phyloP scores from a whole-genome alignment of 2,113 vertebrate genomes.

The Protobothrops flavoviridis region DNA sequence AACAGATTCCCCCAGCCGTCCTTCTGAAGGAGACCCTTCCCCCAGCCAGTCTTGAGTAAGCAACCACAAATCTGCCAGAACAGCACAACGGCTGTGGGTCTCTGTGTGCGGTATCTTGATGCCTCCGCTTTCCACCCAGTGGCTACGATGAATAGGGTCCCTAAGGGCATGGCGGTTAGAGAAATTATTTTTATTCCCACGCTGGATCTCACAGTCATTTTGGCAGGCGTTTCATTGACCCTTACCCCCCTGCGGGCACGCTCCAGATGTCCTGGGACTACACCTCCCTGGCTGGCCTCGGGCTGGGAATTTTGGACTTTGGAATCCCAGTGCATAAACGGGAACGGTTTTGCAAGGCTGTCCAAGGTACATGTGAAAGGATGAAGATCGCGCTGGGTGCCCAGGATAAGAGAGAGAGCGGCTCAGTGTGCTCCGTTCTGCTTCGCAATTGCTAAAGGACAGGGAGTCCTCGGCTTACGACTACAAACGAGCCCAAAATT shows the following conservation, averaged over 20 bases:
- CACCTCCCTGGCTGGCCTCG: background rate
- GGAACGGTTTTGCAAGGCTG: background rate
- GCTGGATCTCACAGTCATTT: background rate
- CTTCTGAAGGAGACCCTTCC: background rate
- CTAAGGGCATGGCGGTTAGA: background rate
- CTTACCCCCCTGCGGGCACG: background rate
- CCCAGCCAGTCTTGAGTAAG: background rate
- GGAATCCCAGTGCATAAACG: background rate
- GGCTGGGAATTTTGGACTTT: background rate
- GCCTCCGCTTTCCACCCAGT: background rate
- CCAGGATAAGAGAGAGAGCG: no score
- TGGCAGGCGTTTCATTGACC: no score
- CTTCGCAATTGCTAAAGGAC: no score
- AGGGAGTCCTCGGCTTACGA: no score
- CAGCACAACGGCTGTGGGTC: background rate
- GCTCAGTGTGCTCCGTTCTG: no score
- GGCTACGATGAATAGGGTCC: background rate
- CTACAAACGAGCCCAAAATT: no score
- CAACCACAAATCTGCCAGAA: background rate
- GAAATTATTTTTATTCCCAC: background rate
- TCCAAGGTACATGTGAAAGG: background rate
- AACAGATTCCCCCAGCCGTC: background rate
- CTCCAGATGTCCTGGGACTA: background rate
- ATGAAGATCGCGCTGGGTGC: no score
- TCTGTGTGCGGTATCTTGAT: fast-evolving